Evolutionary conservation across 1,140 invertebrate species (phyloP), one percentile per base, ranked within the genome.

Genomic region (Drosophila ercepeae): DNA sequence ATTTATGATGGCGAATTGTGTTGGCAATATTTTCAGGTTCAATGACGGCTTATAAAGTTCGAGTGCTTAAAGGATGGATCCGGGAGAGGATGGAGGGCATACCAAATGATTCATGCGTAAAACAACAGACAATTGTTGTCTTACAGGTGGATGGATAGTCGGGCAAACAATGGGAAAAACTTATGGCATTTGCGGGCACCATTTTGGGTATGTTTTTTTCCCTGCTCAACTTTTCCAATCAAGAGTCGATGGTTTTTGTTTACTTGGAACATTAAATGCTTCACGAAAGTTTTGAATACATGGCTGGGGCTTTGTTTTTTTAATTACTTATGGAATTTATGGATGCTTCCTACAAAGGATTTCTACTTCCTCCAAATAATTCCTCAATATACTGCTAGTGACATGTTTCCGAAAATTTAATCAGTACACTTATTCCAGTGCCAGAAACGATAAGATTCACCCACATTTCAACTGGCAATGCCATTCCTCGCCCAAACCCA

Each of bases 11-110:
- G 77, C 68, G 67, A 76, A 86, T 86, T 72, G 81, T 76, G 79
- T 82, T 88, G 78, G 78, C 77, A 81, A 82, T 81, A 86, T 86
- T 86, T 84, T 81, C 73, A 86, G 81, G 82, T 86, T 74, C 50
- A 81, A 76, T 84, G 79, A 70, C 68, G 63, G 61, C 81, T 64
- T 64, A 64, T 61, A 61, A 49, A 61, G 42, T 36, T 64, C 57
- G 42, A 29, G 57, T 18, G 16, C 8, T 14, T 27, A 27, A 27
- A 1, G 25, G 25, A 27, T 34, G 32, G 32, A 34, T 3, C 11
- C 16, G n/a, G n/a, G 13, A 0, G 36, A 14, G 36, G 36, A 39
- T n/a, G 34, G 36, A 18, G 45, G 48, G 63, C 60, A 67, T 27
- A 34, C 8, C 48, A 50, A 53, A 59, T 67, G 60, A 67, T 67